These are phyloP conservation scores for Gryon sp. DNA, from an alignment of 1,140 invertebrate species.

Conservation along the genomic window DNA sequence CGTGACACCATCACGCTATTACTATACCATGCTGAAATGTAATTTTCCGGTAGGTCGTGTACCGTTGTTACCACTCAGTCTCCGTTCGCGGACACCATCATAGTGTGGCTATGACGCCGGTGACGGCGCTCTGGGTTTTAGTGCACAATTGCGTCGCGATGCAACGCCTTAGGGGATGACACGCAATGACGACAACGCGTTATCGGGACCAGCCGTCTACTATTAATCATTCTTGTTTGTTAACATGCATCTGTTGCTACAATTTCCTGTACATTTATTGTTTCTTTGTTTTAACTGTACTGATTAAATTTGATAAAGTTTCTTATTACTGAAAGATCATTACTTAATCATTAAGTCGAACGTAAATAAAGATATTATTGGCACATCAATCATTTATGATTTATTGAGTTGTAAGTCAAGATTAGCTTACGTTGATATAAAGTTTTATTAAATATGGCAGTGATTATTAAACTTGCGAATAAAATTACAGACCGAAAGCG, in stretches of 20 bases:
- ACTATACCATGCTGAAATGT: constrained; percentile 75
- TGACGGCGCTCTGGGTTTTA: constrained; percentile 49
- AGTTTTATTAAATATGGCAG: no score
- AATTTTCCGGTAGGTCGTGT: constrained; percentile 76
- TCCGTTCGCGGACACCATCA: constrained; percentile 58
- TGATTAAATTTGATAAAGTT: constrained; percentile 27
- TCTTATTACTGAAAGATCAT: constrained; percentile 2
- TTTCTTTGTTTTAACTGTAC: constrained; percentile 39
- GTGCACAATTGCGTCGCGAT: constrained; percentile 65
- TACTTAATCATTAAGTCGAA: not conserved
- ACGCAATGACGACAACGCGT: constrained; percentile 66
- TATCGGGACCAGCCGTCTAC: constrained; percentile 69
- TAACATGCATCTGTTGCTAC: constrained; percentile 75
- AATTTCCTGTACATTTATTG: constrained; percentile 71
- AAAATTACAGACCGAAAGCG: no score
- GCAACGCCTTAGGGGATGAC: constrained; percentile 66
- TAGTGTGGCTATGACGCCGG: constrained; percentile 48
- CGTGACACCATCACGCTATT: constrained; percentile 70
- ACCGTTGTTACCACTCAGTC: constrained; percentile 69
- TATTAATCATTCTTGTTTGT: constrained; percentile 79
- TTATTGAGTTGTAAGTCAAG: no score
- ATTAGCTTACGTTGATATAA: no score
- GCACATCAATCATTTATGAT: no score
- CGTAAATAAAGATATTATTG: no score
- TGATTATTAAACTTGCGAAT: no score